Conservation (phyloP, 2,888 invertebrate species). For the Halictus ligatus region DNA sequence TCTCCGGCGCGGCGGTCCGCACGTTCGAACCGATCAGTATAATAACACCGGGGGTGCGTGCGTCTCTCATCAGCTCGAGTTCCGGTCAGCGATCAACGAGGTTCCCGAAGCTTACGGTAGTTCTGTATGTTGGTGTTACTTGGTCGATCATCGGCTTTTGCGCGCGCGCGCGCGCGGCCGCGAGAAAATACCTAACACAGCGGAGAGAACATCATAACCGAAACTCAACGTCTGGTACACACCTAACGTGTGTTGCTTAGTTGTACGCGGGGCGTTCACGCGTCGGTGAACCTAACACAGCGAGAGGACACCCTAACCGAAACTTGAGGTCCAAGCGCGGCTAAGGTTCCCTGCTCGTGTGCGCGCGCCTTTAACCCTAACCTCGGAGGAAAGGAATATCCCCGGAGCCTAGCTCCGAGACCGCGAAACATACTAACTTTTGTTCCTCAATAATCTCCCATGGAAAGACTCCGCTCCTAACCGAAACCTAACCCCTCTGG, state of each 20-base stretch:
- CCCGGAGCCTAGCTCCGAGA: neutral
- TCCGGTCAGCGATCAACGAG: neutral
- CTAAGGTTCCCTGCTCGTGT: too few relatives aligned
- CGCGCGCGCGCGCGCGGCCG: too few relatives aligned
- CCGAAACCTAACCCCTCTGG: too few relatives aligned
- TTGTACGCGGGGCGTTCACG: too few relatives aligned
- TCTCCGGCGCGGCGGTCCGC: neutral
- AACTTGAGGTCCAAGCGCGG: too few relatives aligned
- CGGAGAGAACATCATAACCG: slow-evolving; percentile 21
- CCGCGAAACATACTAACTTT: too few relatives aligned
- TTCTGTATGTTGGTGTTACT: too few relatives aligned
- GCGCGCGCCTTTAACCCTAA: neutral
- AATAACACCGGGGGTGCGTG: neutral
- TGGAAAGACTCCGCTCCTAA: too few relatives aligned
- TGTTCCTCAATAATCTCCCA: too few relatives aligned
- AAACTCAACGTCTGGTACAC: slow-evolving; percentile 40
- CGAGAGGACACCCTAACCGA: too few relatives aligned
- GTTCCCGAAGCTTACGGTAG: slow-evolving; percentile 45
- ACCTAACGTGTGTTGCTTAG: neutral
- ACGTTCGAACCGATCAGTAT: neutral
- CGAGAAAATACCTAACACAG: neutral
- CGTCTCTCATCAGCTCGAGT: neutral
- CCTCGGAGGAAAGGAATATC: neutral
- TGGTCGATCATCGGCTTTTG: too few relatives aligned
- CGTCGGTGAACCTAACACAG: too few relatives aligned